Conservation (phyloP, 2,888 invertebrate species). For the Gortyna flavago region DNA sequence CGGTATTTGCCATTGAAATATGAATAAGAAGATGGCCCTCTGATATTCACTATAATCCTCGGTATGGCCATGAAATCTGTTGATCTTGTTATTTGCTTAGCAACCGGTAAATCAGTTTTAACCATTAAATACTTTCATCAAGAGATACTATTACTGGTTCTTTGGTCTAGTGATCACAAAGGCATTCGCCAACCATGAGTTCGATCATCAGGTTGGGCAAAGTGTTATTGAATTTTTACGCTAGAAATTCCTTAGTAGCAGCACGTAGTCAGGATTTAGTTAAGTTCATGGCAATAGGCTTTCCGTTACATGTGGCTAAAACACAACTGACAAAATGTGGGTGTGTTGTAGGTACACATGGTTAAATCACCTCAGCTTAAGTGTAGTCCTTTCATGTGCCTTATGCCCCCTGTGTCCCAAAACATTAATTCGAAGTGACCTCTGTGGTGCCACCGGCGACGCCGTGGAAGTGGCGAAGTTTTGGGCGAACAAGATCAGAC, state of each 20-base stretch:
- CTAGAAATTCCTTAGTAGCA: neutral
- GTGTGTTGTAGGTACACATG: neutral
- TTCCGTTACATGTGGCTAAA: neutral
- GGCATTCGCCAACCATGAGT: neutral
- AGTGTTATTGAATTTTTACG: neutral
- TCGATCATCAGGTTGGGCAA: neutral
- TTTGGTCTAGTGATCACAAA: neutral
- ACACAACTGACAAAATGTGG: neutral
- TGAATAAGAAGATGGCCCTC: conserved; percentile 70
- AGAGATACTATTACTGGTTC: neutral
- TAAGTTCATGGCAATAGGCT: neutral
- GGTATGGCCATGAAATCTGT: conserved; percentile 63
- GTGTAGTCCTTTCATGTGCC: neutral
- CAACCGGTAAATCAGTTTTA: too few relatives aligned
- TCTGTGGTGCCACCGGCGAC: neutral
- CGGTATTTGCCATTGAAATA: conserved; percentile 71
- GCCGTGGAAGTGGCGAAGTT: neutral
- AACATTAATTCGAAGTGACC: neutral
- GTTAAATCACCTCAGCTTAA: neutral
- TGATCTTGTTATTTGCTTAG: neutral
- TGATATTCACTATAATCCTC: conserved; percentile 66
- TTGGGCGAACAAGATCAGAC: neutral
- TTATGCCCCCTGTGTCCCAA: neutral
- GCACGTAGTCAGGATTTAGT: neutral
- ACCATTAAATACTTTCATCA: neutral